Base-by-base conservation (phyloP, 1,140 invertebrate genomes). In the Drosophila lacertosa region DNA sequence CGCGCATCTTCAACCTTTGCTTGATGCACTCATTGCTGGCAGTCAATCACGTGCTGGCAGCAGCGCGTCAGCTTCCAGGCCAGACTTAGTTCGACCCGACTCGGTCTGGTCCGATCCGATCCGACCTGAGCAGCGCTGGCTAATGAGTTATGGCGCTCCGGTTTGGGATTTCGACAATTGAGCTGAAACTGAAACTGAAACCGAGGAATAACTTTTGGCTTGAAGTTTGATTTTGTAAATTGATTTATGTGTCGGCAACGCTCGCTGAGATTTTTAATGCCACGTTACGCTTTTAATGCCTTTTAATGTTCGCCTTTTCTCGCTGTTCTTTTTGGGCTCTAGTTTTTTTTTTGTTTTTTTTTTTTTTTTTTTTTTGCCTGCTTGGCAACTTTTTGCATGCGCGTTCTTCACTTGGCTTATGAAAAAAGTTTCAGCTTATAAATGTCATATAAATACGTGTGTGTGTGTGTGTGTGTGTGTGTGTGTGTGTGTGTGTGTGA, bases 371-470 rank as follows among this genome's bases (percentile, higher is more conserved):
- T 9, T 47, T 10, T 60, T 16, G 39, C 13, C 42, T 20, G 22
- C 40, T 29, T 35, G 35, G 40, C 24, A 62, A 58, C 54, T 67
- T 67, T 64, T 60, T 44, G 45, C 64, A 42, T 20, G 47, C 55
- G 47, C 57, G 55, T 33, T 51, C 16, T 53, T 44, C 11, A 26
- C 4, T 68, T 77, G 77, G 82, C 86, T 80, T 83, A 83, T 84
- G 66, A 69, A 86, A 80, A 84, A 84, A 84, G 72, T 84, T 84
- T 67, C 81, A 77, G 76, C 80, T 83, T 84, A 86, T 84, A 84
- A 84, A 86, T 84, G 80, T 84, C 80, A 80, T 59, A 79, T 68
- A 72, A 79, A 64, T 48, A 51, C 45, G n/a, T 15, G 24, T 35
- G 29, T 45, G 63, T 58, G 60, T 50, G 53, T 45, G 40, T 22